A percentile compares a stretch with the other conserved stretches of the same genome.
Conservation (phyloP, 2,797 vertebrate species). For the Sebastes vulpes region DNA sequence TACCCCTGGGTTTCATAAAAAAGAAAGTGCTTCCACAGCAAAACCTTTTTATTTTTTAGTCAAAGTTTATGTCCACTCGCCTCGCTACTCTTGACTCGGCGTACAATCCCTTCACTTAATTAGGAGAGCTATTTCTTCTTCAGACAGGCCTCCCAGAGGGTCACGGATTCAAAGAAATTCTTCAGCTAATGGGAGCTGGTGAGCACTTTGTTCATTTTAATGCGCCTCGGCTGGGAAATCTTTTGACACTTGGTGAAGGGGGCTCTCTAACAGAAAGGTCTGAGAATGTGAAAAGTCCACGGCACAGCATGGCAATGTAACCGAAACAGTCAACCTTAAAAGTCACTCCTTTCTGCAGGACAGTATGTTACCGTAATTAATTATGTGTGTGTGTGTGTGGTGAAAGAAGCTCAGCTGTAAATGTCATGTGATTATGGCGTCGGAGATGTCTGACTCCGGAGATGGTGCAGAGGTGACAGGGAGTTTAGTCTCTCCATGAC, state of each 20-base stretch:
- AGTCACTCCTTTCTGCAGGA: slow-evolving; percentile 34
- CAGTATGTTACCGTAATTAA: slow-evolving; percentile 1
- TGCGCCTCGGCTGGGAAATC: slow-evolving; percentile 53
- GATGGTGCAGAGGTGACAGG: background rate
- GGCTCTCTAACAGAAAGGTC: slow-evolving; percentile 40
- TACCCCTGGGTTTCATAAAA: slow-evolving; percentile 54
- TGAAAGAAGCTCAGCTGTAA: slow-evolving; percentile 23
- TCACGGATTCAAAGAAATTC: slow-evolving; percentile 61
- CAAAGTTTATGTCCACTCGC: slow-evolving; percentile 67
- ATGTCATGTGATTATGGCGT: slow-evolving; percentile 43
- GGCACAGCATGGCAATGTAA: background rate
- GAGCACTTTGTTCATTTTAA: slow-evolving; percentile 78
- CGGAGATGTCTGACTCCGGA: background rate
- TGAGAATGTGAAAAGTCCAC: slow-evolving; percentile 33
- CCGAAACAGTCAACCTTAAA: slow-evolving; percentile 29
- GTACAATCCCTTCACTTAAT: slow-evolving; percentile 73
- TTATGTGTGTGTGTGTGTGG: background rate
- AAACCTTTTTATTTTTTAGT: slow-evolving; percentile 59
- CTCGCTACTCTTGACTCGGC: slow-evolving; percentile 38
- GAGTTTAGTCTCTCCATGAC: background rate
- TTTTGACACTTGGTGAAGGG: slow-evolving; percentile 61
- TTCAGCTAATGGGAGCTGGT: slow-evolving; percentile 67
- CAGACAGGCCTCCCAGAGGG: slow-evolving; percentile 70
- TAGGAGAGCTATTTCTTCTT: slow-evolving; percentile 70
- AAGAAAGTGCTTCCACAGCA: slow-evolving; percentile 61